Conservation (phyloP, 2,888 invertebrate species). For the Scelioninae gen. 1 region DNA sequence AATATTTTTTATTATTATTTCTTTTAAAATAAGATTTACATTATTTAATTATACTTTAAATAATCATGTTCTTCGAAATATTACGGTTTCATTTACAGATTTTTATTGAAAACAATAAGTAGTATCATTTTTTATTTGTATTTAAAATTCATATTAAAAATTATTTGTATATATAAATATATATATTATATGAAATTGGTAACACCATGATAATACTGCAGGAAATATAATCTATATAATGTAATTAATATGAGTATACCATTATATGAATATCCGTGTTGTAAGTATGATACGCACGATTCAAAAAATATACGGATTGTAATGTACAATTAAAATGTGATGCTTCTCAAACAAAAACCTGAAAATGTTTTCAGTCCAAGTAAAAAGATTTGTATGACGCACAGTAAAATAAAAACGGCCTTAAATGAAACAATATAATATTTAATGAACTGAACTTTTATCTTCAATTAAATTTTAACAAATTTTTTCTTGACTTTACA, state of each 20-base stretch:
- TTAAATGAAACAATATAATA: slow-evolving; percentile 4
- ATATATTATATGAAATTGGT: slow-evolving; percentile 10
- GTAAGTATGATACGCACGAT: too few relatives aligned
- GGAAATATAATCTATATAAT: too few relatives aligned
- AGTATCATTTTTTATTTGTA: too few relatives aligned
- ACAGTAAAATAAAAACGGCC: slow-evolving; percentile 16
- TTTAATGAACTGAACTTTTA: not conserved
- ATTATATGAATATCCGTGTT: too few relatives aligned
- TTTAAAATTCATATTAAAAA: too few relatives aligned
- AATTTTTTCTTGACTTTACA: not conserved
- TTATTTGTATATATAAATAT: too few relatives aligned
- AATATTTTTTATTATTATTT: slow-evolving; percentile 13
- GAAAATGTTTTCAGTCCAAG: not conserved
- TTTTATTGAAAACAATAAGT: too few relatives aligned
- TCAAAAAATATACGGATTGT: not conserved
- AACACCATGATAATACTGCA: slow-evolving; percentile 11
- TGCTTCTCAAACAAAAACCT: not conserved
- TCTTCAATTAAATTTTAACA: not conserved
- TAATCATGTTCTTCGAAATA: too few relatives aligned
- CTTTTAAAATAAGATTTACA: slow-evolving; percentile 22
- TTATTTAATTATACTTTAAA: too few relatives aligned
- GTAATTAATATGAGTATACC: too few relatives aligned
- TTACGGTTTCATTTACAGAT: too few relatives aligned
- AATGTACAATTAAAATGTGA: slow-evolving; percentile 2
- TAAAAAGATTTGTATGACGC: not conserved